These are phyloP conservation scores for Cryptomyrus ogoouensis DNA, from an alignment of 2,113 vertebrate genomes.

Conservation along the genomic window DNA sequence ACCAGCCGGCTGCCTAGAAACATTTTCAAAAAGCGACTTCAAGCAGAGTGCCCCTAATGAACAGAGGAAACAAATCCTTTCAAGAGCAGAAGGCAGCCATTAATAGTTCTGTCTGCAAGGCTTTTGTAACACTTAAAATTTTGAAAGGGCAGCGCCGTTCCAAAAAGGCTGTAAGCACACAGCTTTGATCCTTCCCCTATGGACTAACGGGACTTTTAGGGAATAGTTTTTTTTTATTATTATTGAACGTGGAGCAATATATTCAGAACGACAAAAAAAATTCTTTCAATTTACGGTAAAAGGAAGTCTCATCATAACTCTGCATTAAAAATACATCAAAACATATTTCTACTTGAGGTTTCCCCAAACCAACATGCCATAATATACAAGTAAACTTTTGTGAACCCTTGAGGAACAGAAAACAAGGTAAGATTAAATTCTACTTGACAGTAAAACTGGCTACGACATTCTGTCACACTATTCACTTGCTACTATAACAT, in stretches of 20 bases:
- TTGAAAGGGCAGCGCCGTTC: neutral
- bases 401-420: neutral
- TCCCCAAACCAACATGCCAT: neutral
- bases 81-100: neutral
- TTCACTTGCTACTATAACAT: neutral
- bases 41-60: neutral
- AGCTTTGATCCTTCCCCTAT: neutral
- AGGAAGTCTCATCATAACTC: neutral
- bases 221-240: neutral
- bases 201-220: neutral
- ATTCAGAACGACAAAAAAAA: neutral
- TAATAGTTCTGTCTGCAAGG: neutral
- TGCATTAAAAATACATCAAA: neutral
- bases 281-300: neutral
- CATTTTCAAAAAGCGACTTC: neutral
- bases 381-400: neutral
- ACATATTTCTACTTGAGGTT: neutral
- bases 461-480: neutral
- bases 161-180: neutral
- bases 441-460: neutral
- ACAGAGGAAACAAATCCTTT: neutral
- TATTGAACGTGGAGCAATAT: neutral
- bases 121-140: neutral
- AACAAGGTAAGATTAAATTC: neutral
- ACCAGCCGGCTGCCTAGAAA: neutral